Evolutionary conservation across 1,140 invertebrate species (phyloP).

Genomic region (Neodiprion fabricii): DNA sequence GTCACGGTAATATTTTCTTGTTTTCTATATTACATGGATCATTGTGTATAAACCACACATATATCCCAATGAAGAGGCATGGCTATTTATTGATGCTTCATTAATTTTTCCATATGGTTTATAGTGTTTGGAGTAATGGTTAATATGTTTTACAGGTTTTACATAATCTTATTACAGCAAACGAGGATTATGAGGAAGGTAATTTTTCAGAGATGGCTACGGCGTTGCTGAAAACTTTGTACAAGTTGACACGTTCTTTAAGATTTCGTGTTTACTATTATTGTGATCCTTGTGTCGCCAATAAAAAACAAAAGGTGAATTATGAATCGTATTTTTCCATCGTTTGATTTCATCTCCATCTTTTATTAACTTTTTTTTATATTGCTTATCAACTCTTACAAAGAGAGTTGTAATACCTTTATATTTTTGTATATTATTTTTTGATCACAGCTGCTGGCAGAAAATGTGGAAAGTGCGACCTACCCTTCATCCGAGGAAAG

Average conservation of each 20-base stretch:
- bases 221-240: slow-evolving; percentile 53
- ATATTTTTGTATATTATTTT: slow-evolving; percentile 12
- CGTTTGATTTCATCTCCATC: too few relatives aligned
- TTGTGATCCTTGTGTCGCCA: slow-evolving; percentile 60
- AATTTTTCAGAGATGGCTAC: slow-evolving; percentile 37
- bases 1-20: slow-evolving; percentile 57
- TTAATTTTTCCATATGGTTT: slow-evolving; percentile 10
- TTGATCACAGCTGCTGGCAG: slow-evolving; percentile 34
- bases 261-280: slow-evolving; percentile 60
- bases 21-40: slow-evolving; percentile 20
- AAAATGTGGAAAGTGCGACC: slow-evolving; percentile 36
- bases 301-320: slow-evolving; percentile 55
- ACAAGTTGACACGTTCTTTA: slow-evolving; percentile 58
- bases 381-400: background rate
- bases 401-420: slow-evolving; percentile 16
- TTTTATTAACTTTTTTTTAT: background rate
- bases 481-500: slow-evolving; percentile 38
- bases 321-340: slow-evolving; percentile 16
- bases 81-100: background rate
- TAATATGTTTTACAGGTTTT: slow-evolving; percentile 42
- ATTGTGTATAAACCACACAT: background rate
- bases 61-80: background rate
- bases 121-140: too few relatives aligned
- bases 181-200: slow-evolving; percentile 24
- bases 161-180: slow-evolving; percentile 40